These are phyloP conservation scores for Platyscelio sp. DNA, from an alignment of 2,888 invertebrate genomes.

Conservation along the genomic window DNA sequence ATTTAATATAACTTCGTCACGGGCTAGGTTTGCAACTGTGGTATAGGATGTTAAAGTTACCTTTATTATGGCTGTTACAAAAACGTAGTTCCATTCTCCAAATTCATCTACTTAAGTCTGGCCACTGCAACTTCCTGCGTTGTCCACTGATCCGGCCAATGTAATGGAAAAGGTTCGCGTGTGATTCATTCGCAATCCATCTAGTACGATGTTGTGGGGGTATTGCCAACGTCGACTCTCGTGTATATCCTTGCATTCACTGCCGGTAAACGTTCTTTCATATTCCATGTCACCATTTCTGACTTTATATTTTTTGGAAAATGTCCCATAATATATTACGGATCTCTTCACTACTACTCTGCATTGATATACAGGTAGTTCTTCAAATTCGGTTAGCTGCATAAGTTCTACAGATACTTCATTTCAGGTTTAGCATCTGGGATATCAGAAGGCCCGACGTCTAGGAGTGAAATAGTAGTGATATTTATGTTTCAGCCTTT, in stretches of 20 bases:
- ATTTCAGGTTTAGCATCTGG: not conserved
- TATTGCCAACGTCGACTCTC: not conserved
- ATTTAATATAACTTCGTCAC: no score
- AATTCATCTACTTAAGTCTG: not conserved
- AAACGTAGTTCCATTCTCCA: constrained; percentile 6
- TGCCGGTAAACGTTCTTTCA: not conserved
- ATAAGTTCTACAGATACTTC: not conserved
- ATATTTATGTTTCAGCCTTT: not conserved
- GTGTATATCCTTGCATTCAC: not conserved
- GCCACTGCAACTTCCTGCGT: not conserved
- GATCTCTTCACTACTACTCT: not conserved
- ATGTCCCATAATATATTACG: not conserved
- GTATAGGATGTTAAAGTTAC: no score
- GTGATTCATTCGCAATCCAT: not conserved
- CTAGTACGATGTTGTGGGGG: not conserved
- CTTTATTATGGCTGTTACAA: not conserved
- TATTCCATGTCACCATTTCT: not conserved
- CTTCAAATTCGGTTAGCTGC: not conserved
- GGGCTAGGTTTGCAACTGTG: no score
- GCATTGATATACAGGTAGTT: not conserved
- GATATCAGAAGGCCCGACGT: not conserved
- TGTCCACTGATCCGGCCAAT: not conserved
- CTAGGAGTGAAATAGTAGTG: not conserved
- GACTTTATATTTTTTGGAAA: not conserved
- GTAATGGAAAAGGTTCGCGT: not conserved